These are phyloP conservation scores for Raphicerus campestris DNA, from an alignment of 2,113 vertebrate genomes.

Conservation along the genomic window DNA sequence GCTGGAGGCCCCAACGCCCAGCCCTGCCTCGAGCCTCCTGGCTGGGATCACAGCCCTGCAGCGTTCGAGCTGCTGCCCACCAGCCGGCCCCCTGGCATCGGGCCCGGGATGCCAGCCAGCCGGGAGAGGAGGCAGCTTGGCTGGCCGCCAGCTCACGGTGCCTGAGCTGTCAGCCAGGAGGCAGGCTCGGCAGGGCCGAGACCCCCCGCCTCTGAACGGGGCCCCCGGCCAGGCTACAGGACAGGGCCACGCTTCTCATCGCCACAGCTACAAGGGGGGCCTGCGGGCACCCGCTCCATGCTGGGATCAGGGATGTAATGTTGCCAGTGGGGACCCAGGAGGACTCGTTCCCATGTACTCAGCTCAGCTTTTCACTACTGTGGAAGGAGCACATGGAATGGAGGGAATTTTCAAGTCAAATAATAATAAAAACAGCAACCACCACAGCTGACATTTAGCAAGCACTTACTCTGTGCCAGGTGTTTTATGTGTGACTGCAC, in stretches of 20 bases:
- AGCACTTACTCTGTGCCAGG: background rate
- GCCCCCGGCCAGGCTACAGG: conserved; percentile 46
- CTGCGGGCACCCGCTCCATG: background rate
- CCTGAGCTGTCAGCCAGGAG: conserved; percentile 66
- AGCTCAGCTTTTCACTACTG: background rate
- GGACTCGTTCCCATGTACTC: background rate
- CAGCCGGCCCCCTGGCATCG: conserved; percentile 69
- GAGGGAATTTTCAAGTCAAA: conserved; percentile 60
- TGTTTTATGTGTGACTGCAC: background rate
- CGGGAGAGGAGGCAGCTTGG: conserved; percentile 66
- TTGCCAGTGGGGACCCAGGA: background rate
- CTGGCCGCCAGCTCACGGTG: conserved; percentile 62
- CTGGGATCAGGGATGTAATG: background rate
- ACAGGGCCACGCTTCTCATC: background rate
- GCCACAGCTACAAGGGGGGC: background rate
- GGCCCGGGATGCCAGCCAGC: conserved; percentile 71
- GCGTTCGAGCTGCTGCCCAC: conserved; percentile 67
- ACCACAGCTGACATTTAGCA: conserved; percentile 33
- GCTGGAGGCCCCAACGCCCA: conserved; percentile 34
- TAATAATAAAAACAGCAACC: conserved; percentile 65
- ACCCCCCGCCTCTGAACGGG: conserved; percentile 37
- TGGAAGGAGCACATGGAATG: background rate
- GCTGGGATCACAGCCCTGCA: conserved; percentile 56
- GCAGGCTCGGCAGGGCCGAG: conserved; percentile 63
- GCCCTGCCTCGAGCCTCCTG: conserved; percentile 60